A percentile compares a stretch with the other conserved stretches of the same genome.
Conservation (phyloP, 2,113 vertebrate species). For the Jacana jacana region DNA sequence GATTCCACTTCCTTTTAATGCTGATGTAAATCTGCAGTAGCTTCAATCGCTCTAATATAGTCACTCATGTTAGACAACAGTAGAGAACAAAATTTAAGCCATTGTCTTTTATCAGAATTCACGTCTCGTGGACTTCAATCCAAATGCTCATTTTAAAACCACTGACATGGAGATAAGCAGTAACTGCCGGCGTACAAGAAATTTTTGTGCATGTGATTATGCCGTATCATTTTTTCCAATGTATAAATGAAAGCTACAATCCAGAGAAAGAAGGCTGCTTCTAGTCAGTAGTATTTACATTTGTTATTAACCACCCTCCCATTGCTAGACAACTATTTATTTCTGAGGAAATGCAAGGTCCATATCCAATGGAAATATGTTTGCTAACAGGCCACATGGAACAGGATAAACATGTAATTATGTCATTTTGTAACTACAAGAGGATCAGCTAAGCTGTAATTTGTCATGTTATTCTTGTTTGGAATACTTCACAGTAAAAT, state of each 20-base stretch:
- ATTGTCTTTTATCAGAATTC: background rate
- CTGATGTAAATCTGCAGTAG: background rate
- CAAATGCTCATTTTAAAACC: background rate
- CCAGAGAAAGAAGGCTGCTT: background rate
- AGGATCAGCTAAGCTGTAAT: background rate
- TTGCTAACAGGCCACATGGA: conserved; percentile 22
- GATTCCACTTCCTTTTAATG: background rate
- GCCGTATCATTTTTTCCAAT: background rate
- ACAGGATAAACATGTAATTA: conserved; percentile 18
- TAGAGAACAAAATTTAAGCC: background rate
- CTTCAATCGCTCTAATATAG: background rate
- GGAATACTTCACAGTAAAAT: background rate
- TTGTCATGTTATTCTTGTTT: background rate
- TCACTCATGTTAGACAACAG: background rate
- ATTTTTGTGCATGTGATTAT: background rate
- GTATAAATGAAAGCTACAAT: background rate
- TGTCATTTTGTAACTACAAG: background rate
- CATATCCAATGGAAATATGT: background rate
- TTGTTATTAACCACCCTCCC: background rate
- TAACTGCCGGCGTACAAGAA: background rate
- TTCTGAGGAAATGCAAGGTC: background rate
- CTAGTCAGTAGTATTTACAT: background rate
- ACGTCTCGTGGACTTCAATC: background rate
- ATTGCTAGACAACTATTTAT: background rate
- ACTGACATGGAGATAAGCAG: background rate